Conservation (phyloP, 1,140 invertebrate species). For the Centruroides sculpturatus region DNA sequence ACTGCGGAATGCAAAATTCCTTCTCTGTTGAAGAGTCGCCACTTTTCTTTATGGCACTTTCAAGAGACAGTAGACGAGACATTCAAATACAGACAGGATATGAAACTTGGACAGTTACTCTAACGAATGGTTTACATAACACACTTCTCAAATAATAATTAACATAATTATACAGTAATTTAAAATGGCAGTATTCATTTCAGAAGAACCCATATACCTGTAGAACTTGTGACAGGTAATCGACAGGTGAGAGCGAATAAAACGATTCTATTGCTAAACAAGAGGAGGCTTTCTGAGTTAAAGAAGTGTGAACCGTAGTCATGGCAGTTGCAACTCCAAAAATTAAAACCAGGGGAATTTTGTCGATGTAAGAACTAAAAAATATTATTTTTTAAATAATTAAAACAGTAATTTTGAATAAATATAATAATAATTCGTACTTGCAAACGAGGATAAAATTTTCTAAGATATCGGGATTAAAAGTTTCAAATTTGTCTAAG, state of each 20-base stretch:
- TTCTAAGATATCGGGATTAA: constrained; percentile 24
- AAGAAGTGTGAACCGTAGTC: constrained; percentile 26
- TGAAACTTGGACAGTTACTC: no score
- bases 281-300: constrained; percentile 27
- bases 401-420: no score
- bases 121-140: no score
- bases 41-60: no score
- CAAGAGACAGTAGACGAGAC: no score
- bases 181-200: neutral
- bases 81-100: no score
- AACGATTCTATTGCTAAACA: constrained; percentile 29
- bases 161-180: no score
- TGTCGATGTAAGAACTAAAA: constrained; percentile 25
- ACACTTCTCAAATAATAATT: no score
- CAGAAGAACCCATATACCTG: constrained; percentile 7
- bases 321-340: constrained; percentile 31
- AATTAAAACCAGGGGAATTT: constrained; percentile 29
- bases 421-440: constrained; percentile 14
- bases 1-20: no score
- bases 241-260: neutral
- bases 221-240: constrained; percentile 4
- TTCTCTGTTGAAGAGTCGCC: no score
- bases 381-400: neutral
- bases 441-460: constrained; percentile 28
- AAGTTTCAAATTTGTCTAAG: constrained; percentile 30